Evolutionary conservation across 2,888 invertebrate genomes (phyloP), one percentile per base, ranked within the genome.

Genomic region (Callyntrura sp.): DNA sequence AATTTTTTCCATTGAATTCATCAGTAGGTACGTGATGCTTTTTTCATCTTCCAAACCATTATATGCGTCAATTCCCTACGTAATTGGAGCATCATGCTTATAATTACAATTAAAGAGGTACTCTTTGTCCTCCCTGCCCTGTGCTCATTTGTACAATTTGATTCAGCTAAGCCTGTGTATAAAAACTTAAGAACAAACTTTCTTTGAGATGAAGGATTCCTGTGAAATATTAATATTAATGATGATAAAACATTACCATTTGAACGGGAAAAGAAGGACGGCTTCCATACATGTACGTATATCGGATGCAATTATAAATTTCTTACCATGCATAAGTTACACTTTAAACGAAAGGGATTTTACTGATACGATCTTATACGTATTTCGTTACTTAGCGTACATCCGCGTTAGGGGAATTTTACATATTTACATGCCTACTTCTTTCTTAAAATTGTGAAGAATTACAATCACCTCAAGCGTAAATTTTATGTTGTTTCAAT

Each of bases 181-280:
- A n/a, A n/a, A n/a, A n/a, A n/a, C n/a, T n/a, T n/a, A n/a, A n/a
- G n/a, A n/a, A n/a, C n/a, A n/a, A n/a, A 14, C 83, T 83, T 68
- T 65, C 25, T 11, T 20, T 5, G 17, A 55, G 55, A 55, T 57
- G 79, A 79, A 79, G 57, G 55, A 57, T 79, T 79, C 79, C 17
- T n/a, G 9, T 35, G 55, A 55, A 35, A 0, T 55, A 79, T 79
- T 35, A 79, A 79, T 79, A 79, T 57, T 79, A 57, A 79, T 79
- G 79, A 79, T 3, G 28, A 65, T 28, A 17, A 65, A 65, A 65
- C 11, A 6, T 28, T n/a, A 62, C 1, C 8, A 9, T 62, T 20
- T 6, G 23, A 20, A 17, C 17, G 12, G 8, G 62, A 62, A 28
- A 28, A n/a, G 8, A 11, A 3, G 60, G 60, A 60, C 3, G 17